Percentiles rank a stretch among this genome's conserved stretches.
Conservation (phyloP, 2,113 vertebrate genomes). For the Mesoclemmys tuberculata region DNA sequence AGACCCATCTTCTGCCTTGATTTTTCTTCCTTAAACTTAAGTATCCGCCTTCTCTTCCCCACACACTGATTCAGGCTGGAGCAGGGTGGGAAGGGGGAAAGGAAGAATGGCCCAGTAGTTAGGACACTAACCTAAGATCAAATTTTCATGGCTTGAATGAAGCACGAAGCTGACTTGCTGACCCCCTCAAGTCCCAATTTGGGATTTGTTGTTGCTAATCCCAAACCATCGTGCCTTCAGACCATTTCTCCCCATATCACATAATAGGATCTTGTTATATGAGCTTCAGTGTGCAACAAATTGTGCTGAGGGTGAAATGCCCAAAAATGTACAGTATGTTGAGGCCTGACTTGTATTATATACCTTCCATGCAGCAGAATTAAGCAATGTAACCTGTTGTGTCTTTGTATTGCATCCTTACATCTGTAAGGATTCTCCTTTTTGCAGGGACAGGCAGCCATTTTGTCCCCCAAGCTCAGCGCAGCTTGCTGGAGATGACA, state of each 20-base stretch:
- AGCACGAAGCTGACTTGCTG: background rate
- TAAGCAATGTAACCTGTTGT: background rate
- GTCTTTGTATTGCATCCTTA: background rate
- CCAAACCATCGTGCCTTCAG: rapidly evolving
- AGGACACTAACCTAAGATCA: background rate
- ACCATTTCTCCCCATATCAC: background rate
- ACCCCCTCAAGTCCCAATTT: background rate
- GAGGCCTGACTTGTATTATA: background rate
- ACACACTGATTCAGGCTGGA: background rate
- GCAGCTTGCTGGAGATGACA: background rate
- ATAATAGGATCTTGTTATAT: background rate
- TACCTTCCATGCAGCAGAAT: background rate
- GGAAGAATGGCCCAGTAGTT: background rate
- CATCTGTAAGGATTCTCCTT: background rate
- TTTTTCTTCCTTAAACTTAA: background rate
- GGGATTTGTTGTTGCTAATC: background rate
- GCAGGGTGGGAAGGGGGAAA: too few relatives aligned
- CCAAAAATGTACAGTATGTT: background rate
- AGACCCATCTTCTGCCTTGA: background rate
- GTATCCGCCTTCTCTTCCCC: background rate
- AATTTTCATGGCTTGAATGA: background rate
- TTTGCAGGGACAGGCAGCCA: background rate
- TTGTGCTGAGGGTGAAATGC: background rate
- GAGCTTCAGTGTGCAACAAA: background rate
- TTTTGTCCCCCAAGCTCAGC: background rate